These are phyloP conservation scores for Augiades crinisus DNA, from an alignment of 2,888 invertebrate genomes.

Conservation along the genomic window DNA sequence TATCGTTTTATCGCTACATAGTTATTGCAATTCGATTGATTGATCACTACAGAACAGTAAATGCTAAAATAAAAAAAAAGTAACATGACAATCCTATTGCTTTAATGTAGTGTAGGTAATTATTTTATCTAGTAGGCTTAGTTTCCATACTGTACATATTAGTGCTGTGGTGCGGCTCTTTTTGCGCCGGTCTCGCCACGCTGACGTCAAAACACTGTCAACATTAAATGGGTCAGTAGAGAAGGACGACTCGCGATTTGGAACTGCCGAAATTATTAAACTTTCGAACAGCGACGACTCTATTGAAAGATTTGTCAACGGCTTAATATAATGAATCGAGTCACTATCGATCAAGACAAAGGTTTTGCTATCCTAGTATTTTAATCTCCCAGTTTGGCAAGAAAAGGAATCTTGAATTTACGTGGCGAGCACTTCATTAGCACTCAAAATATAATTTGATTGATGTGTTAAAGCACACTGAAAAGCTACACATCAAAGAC, in stretches of 20 bases:
- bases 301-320: constrained; percentile 1
- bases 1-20: too few relatives aligned
- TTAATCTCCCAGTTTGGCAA: background rate
- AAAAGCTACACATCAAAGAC: constrained; percentile 4
- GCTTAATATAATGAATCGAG: background rate
- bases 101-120: too few relatives aligned
- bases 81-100: too few relatives aligned
- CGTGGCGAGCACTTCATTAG: too few relatives aligned
- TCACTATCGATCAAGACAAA: background rate
- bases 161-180: too few relatives aligned
- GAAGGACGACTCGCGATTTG: constrained; percentile 67
- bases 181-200: constrained; percentile 50
- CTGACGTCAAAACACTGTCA: constrained; percentile 73
- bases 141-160: too few relatives aligned
- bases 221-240: constrained; percentile 74
- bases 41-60: too few relatives aligned
- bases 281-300: background rate
- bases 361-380: background rate
- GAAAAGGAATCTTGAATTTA: background rate
- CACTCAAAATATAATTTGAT: too few relatives aligned
- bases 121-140: too few relatives aligned
- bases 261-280: constrained; percentile 44
- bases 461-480: background rate
- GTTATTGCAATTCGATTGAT: too few relatives aligned
- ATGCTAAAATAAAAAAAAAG: too few relatives aligned